Base-by-base conservation (phyloP, 92 coral and sea anemone genomes). In the Phenganax marumi region DNA sequence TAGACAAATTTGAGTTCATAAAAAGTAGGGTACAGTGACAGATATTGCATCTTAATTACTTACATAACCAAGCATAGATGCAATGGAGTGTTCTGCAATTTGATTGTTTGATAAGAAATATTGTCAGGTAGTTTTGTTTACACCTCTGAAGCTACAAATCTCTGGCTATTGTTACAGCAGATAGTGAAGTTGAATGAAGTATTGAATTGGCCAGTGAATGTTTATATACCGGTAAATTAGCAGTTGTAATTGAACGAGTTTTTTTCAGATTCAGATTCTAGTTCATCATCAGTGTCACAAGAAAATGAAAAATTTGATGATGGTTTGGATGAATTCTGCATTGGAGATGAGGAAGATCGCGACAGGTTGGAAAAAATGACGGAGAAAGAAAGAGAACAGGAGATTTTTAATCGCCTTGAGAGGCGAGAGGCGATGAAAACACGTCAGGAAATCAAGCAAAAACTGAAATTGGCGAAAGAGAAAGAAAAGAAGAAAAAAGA, bases 291-390 rank as follows among this genome's bases (percentile, higher is more conserved):
- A 21, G 83, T 85, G 24, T 93, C 91, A 21, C 96, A 92, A 60
- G 97, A 96, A 58, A 97, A 95, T 8, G 98, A 96, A 33, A 87
- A 87, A 25, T 96, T 92, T 43, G 86, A 88, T 70, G 99, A 96
- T 85, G 97, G 93, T 24, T 91, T 93, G 96, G 99, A 96, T 73
- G 99, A 92, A 46, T 86, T 91, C 69, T 78, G 91, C 69, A 91
- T 96, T 84, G 99, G 99, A 12, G 99, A 96, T 69, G 96, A 92
- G 50, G 99, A 91, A 11, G 99, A 96, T 70, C 87, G 97, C 73
- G 94, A 90, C 73, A 89, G 93, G 87, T 87, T 96, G 70, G 97
- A 89, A 24, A 92, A 89, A 75, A 96, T 96, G 99, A 96, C 99
- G 23, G 99, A 96, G 72, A 92, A 91, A 78, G 99, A 96, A 74